These are phyloP conservation scores for Meta bourneti DNA, from an alignment of 2,888 invertebrate species.

Conservation along the genomic window DNA sequence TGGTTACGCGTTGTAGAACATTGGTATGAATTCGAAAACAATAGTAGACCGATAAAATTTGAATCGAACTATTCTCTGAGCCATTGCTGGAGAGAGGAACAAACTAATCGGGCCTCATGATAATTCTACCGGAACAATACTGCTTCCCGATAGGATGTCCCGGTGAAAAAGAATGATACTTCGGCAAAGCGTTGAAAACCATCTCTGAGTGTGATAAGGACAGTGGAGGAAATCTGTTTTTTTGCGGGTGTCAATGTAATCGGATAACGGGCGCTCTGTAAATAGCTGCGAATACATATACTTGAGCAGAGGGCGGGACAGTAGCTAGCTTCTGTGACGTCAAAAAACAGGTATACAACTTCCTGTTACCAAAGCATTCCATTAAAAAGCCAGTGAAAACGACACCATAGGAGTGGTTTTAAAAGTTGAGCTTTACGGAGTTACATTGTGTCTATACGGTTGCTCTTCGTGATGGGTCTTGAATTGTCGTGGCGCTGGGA, in stretches of 20 bases:
- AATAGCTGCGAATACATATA: constrained; percentile 69
- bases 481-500: background rate
- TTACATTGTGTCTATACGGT: background rate
- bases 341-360: constrained; percentile 75
- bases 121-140: constrained; percentile 14
- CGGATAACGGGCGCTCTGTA: constrained; percentile 75
- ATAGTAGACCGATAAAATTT: too few species aligned
- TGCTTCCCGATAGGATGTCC: constrained; percentile 33
- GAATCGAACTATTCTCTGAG: too few species aligned
- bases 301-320: constrained; percentile 56
- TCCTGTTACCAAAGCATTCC: constrained; percentile 61
- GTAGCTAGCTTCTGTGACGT: constrained; percentile 59
- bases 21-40: background rate
- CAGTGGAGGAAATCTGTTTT: constrained; percentile 73
- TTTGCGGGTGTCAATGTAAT: constrained; percentile 73
- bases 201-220: constrained; percentile 65
- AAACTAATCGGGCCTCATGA: constrained; percentile 21
- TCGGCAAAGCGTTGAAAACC: constrained; percentile 62
- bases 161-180: constrained; percentile 26
- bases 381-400: constrained; percentile 61
- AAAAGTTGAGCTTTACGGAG: constrained; percentile 4
- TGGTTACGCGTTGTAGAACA: background rate
- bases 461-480: background rate
- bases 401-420: constrained; percentile 45
- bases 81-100: background rate